Base-by-base conservation (phyloP, 2,113 vertebrate species). In the Hydrochoerus hydrochaeris region DNA sequence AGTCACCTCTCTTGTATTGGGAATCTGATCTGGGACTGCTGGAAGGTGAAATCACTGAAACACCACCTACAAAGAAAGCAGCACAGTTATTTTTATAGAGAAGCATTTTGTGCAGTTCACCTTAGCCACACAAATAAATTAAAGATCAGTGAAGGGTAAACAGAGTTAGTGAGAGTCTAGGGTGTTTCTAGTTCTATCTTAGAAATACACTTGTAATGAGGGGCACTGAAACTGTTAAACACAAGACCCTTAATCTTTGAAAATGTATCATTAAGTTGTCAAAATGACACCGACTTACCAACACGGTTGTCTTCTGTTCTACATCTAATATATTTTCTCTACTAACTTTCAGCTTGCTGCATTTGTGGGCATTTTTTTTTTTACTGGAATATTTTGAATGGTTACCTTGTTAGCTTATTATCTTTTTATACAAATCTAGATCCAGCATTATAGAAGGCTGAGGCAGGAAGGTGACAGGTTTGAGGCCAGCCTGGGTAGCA, bases 151-250 rank as follows among this genome's bases (percentile, higher is more conserved):
- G 60, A 90, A 84, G 46, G 90, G 6, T 88, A 52, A 92, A 87
- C 49, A 93, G 41, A 91, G 28, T 44, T 89, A 92, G 62, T 95
- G 32, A 87, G 94, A 90, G 41, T 49, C 77, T 94, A 2, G 60
- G 60, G 35, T 92, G 77, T 85, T 46, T 87, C 24, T 92, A 52
- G 30, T 89, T 49, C 71, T 78, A 35, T 49, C 46, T 95, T 54
- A 96, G 71, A 78, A 88, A 58, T 67, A 54, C 24, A 44, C 24
- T 75, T 75, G 38, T 44, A 26, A 32, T 22, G 30, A 86, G 1
- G 13, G 75, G 20, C 49, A 28, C 52, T 87, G 38, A 94, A 93
- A 92, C 49, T 87, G 9, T 52, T 46, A 83, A 92, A 96, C 3
- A 17, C 54, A 73, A 84, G 90, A 80, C 80, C 24, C n/a, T 89